A percentile compares a stretch with the other conserved stretches of the same genome.
These are phyloP conservation scores for Aeoliscus strigatus DNA, from an alignment of 2,797 vertebrate species.

Conservation along the genomic window DNA sequence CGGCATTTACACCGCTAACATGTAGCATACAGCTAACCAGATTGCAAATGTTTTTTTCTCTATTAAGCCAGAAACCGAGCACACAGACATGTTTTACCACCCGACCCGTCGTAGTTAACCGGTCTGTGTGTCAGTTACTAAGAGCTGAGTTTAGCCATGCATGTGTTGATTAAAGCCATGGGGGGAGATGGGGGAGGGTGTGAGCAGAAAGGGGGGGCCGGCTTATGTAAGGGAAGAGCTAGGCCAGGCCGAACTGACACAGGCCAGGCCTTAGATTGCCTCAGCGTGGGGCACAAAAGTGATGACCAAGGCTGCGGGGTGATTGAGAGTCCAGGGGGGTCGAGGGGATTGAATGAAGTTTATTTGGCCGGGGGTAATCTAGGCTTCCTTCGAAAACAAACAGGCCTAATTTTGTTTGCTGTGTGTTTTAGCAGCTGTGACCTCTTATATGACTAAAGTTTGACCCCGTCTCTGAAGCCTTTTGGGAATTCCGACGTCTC, in stretches of 20 bases:
- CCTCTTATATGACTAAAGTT: conserved; percentile 45
- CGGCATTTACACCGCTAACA: no score
- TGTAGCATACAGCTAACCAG: no score
- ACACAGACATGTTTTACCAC: no score
- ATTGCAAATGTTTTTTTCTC: no score
- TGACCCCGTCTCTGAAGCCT: conserved; percentile 32
- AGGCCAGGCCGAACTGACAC: conserved; percentile 54
- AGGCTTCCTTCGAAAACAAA: conserved; percentile 66
- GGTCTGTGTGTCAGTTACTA: conserved; percentile 25
- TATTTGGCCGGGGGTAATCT: conserved; percentile 61
- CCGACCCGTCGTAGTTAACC: conserved; percentile 9
- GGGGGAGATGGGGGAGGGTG: conserved; percentile 2
- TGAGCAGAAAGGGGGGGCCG: background rate
- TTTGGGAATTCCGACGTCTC: conserved; percentile 42
- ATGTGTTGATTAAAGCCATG: conserved; percentile 44
- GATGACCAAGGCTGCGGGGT: conserved; percentile 52
- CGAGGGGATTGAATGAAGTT: conserved; percentile 37
- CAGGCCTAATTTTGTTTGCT: conserved; percentile 61
- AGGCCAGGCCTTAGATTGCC: conserved; percentile 50
- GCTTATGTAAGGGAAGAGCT: conserved; percentile 55
- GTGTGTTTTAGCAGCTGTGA: conserved; percentile 70
- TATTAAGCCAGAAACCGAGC: no score
- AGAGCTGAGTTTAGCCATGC: conserved; percentile 41
- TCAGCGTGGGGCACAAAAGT: conserved; percentile 58
- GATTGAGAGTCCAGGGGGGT: conserved; percentile 37